Evolutionary conservation across 2,797 vertebrate species (phyloP).

Genomic region (Morus bassanus): DNA sequence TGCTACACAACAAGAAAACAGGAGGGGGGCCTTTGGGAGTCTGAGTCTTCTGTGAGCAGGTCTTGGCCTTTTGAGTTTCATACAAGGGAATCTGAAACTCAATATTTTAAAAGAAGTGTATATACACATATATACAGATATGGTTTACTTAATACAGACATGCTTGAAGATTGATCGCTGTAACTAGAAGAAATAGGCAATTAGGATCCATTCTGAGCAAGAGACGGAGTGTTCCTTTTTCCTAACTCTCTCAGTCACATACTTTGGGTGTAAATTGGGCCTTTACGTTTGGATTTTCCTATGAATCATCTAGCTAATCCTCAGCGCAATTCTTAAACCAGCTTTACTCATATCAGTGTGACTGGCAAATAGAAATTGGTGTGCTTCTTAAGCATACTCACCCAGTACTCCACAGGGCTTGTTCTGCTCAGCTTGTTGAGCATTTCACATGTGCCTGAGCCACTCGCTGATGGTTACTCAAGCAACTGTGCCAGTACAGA

Average conservation of each 20-base stretch:
- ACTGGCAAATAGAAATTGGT: background rate
- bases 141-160: background rate
- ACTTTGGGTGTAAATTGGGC: background rate
- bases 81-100: background rate
- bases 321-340: background rate
- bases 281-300: slow-evolving; percentile 44
- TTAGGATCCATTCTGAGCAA: background rate
- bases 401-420: background rate
- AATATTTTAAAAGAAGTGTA: background rate
- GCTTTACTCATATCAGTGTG: slow-evolving; percentile 21
- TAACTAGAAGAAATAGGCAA: background rate
- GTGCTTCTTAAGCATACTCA: background rate
- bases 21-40: background rate
- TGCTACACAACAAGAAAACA: background rate
- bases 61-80: background rate
- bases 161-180: background rate
- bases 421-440: background rate
- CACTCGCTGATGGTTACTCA: background rate
- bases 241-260: background rate
- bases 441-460: background rate
- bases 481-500: background rate
- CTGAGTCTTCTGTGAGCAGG: background rate
- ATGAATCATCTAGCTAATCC: slow-evolving; percentile 42
- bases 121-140: background rate
- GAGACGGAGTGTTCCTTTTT: background rate